phyloP scores from a whole-genome alignment of 2,797 vertebrate genomes.

The Dendrocincla tyrannina region DNA sequence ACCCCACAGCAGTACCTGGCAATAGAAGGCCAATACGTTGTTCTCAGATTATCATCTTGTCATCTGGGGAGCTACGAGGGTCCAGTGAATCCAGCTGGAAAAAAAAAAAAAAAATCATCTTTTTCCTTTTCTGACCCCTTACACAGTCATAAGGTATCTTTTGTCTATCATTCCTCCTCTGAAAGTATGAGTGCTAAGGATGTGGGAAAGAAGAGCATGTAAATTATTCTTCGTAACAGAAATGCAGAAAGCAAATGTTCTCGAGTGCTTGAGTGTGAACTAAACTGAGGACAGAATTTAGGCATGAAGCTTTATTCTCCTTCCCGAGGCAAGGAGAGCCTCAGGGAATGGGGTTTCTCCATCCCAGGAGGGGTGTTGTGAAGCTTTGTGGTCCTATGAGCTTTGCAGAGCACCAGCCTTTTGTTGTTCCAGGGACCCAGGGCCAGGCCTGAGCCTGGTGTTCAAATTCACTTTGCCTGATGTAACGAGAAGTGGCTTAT shows the following conservation, averaged over 20 bases:
- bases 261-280: background rate
- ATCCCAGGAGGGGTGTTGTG: background rate
- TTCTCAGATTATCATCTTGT: background rate
- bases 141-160: background rate
- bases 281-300: background rate
- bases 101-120: background rate
- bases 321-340: background rate
- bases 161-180: background rate
- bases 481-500: background rate
- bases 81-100: background rate
- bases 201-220: background rate
- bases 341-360: background rate
- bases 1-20: background rate
- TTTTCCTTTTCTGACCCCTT: background rate
- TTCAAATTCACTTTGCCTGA: background rate
- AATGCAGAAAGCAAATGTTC: background rate
- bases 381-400: background rate
- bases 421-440: background rate
- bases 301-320: background rate
- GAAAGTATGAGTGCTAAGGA: background rate
- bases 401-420: rapidly evolving
- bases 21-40: rapidly evolving
- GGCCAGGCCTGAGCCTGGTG: background rate
- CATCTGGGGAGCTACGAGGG: background rate
- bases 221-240: background rate